Conservation (phyloP, 37 sponge, comb jelly and placozoan species). For the Cladorhizidae sp. region DNA sequence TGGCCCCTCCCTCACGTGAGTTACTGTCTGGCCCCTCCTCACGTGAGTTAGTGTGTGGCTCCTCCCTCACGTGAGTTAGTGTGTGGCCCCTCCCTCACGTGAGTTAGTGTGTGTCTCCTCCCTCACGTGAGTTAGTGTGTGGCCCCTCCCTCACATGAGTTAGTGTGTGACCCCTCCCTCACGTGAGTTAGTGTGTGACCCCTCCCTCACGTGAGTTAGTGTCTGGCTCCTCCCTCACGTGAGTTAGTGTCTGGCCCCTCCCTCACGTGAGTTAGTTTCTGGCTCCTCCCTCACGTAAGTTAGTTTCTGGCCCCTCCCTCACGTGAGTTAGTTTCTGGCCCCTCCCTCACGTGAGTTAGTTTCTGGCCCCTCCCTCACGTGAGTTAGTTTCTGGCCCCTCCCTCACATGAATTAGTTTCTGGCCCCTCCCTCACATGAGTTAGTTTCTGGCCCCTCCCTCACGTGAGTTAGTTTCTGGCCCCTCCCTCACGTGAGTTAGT, state of each 20-base stretch:
- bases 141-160: neutral
- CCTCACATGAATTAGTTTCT: neutral
- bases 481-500: too few species aligned
- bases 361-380: too few species aligned
- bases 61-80: too few species aligned
- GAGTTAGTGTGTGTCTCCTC: neutral
- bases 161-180: neutral
- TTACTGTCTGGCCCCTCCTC: too few species aligned
- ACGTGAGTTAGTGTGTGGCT: constrained; percentile 1
- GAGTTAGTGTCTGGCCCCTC: too few species aligned
- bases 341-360: too few species aligned
- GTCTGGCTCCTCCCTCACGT: too few species aligned
- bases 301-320: constrained; percentile 47
- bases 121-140: neutral
- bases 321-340: too few species aligned
- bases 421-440: constrained; percentile 41
- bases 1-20: too few species aligned
- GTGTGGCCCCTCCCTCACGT: neutral
- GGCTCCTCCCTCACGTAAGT: constrained; percentile 36
- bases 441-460: constrained; percentile 47
- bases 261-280: too few species aligned
- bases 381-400: too few species aligned
- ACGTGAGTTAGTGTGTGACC: constrained; percentile 23
- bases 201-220: constrained; percentile 58
- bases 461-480: too few species aligned